These are phyloP conservation scores for Trissolcus japonicus DNA, from an alignment of 2,888 invertebrate genomes.

Conservation along the genomic window DNA sequence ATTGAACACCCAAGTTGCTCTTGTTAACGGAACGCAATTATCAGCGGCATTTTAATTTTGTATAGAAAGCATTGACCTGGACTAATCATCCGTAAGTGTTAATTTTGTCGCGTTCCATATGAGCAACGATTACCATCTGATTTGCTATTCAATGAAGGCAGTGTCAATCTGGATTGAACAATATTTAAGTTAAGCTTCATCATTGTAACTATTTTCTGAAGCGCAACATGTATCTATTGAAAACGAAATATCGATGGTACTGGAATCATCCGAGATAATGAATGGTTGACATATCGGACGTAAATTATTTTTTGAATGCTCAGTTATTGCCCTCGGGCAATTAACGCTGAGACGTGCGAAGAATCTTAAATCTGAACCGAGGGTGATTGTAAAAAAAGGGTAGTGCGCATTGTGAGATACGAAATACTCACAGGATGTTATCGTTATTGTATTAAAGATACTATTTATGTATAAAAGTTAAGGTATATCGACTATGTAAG, in stretches of 20 bases:
- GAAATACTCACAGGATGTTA: conserved; percentile 67
- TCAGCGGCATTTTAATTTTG: conserved; percentile 18
- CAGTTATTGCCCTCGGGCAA: conserved; percentile 31
- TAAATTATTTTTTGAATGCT: conserved; percentile 59
- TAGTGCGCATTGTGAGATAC: conserved; percentile 52
- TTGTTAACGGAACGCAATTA: conserved; percentile 9
- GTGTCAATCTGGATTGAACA: conserved; percentile 36
- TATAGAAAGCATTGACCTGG: conserved; percentile 5
- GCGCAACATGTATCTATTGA: conserved; percentile 35
- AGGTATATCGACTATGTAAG: conserved; percentile 55
- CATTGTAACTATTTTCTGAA: conserved; percentile 61
- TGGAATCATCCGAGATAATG: conserved; percentile 55
- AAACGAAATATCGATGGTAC: conserved; percentile 51
- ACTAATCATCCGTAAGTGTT: not conserved
- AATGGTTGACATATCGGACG: conserved; percentile 60
- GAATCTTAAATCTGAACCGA: conserved; percentile 60
- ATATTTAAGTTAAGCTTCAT: conserved; percentile 36
- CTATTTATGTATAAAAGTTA: conserved; percentile 71
- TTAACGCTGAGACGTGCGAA: conserved; percentile 38
- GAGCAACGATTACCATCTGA: not conserved
- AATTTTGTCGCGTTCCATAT: not conserved
- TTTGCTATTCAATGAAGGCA: conserved; percentile 10
- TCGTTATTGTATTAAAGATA: conserved; percentile 72
- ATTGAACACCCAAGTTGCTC: conserved; percentile 39
- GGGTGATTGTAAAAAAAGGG: conserved; percentile 50